phyloP scores from a whole-genome alignment of 2,797 vertebrate genomes.

The Gymnoscopelus microlampas region DNA sequence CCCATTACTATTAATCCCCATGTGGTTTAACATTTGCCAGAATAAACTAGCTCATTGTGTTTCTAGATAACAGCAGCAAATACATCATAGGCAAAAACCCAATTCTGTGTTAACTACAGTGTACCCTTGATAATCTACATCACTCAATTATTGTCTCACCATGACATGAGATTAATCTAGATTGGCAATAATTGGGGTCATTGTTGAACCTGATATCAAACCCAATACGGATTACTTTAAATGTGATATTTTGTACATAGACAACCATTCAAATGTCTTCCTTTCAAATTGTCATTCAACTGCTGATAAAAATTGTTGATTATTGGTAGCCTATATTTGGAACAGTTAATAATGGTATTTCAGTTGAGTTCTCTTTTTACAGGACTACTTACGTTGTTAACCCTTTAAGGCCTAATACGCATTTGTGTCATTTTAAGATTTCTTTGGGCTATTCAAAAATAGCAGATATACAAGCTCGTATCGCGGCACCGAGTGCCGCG shows the following conservation, averaged over 20 bases:
- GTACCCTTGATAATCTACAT: slow-evolving; percentile 10
- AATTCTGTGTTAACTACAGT: slow-evolving; percentile 19
- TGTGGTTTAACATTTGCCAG: neutral
- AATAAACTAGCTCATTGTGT: neutral
- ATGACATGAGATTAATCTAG: slow-evolving; percentile 1
- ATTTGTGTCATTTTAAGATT: too few relatives aligned
- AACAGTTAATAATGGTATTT: too few relatives aligned
- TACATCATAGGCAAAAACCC: neutral
- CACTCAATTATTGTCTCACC: slow-evolving; percentile 22
- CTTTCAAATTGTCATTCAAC: neutral
- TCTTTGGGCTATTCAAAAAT: too few relatives aligned
- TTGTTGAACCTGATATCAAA: slow-evolving; percentile 8
- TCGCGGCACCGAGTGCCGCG: too few relatives aligned
- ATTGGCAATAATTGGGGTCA: slow-evolving; percentile 19
- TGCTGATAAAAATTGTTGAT: too few relatives aligned
- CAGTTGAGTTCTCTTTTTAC: too few relatives aligned
- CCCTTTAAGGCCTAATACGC: too few relatives aligned
- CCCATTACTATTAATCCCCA: slow-evolving; percentile 6
- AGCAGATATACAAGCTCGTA: too few relatives aligned
- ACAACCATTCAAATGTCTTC: neutral
- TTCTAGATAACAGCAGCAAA: slow-evolving; percentile 14
- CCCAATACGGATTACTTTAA: neutral
- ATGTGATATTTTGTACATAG: slow-evolving; percentile 3
- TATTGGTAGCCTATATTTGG: neutral
- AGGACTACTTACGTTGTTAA: too few relatives aligned